A percentile compares a stretch with the other conserved stretches of the same genome.
phyloP scores from a whole-genome alignment of 2,888 invertebrate species.

The Apodemia zela region DNA sequence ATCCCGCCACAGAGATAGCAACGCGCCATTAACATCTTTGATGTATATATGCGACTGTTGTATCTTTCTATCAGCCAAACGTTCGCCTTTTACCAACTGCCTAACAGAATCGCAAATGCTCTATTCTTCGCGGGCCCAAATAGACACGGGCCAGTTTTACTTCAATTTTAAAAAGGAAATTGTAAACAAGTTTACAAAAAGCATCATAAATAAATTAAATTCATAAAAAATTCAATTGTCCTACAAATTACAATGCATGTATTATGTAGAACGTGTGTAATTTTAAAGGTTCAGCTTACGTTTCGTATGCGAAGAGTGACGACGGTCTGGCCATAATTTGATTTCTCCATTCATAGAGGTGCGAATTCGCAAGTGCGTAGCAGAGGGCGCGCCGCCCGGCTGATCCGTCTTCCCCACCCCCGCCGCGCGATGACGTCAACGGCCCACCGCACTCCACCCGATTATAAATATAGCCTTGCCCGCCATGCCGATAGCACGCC shows the following conservation, averaged over 20 bases:
- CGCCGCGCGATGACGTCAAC: slow-evolving; percentile 66
- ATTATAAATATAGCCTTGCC: slow-evolving; percentile 73
- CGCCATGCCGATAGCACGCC: slow-evolving; percentile 67
- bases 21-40: no score
- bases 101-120: no score
- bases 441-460: slow-evolving; percentile 63
- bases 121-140: no score
- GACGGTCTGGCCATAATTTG: slow-evolving; percentile 62
- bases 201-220: no score
- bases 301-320: slow-evolving; percentile 47
- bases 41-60: no score
- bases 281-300: slow-evolving; percentile 51
- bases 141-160: no score
- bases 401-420: slow-evolving; percentile 38
- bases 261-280: slow-evolving; percentile 15
- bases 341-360: slow-evolving; percentile 75
- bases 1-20: no score
- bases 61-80: no score
- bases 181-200: not conserved
- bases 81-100: no score
- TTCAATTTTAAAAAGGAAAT: no score
- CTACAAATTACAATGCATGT: no score
- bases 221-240: no score
- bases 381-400: slow-evolving; percentile 49
- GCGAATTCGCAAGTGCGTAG: slow-evolving; percentile 77